Base-by-base conservation (phyloP, 2,113 vertebrate species). In the Rattus rattus region DNA sequence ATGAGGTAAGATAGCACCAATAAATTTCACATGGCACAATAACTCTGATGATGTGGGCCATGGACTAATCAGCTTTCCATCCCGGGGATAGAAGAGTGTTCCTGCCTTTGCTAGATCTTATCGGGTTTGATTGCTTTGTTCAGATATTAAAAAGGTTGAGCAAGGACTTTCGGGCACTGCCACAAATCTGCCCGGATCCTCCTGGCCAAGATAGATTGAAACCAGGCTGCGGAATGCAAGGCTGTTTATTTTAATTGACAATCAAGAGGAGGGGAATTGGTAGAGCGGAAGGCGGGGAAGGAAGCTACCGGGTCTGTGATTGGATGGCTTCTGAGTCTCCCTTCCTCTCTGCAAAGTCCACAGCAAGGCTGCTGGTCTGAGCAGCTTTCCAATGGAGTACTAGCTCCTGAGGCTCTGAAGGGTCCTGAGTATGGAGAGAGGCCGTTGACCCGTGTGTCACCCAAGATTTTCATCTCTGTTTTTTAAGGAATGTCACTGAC, bases 1-100 rank as follows among this genome's bases (percentile, higher is more conserved):
- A 99, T 98, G 98, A 98, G 98, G 98, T 98, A 98, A 98, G 98
- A 98, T 98, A 98, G 98, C 97, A 98, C 98, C 98, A 98, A 98
- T 98, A 98, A 98, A 98, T 98, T 98, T 98, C 97, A 97, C 98
- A 96, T 98, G 97, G 98, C 98, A 97, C 98, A 98, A 97, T 98
- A 98, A 98, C 98, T 98, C 98, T 97, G 98, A 95, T 97, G 97
- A 97, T 97, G 98, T 94, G 97, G 98, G 95, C 97, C 97, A 76
- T 97, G 97, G 98, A 98, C 98, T 98, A 97, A 98, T 98, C 98
- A 98, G 98, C 97, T 43, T 94, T 94, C 97, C 95, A 96, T 97
- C 97, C 98, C 91, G 16, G 97, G 98, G 98, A 95, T 0, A 54
- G 95, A 93, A 97, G 97, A 97, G 97, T 2, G 75, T 98, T 96